Evolutionary conservation across 1,140 invertebrate genomes (phyloP).

Genomic region (Lordiphosa stackelbergi): DNA sequence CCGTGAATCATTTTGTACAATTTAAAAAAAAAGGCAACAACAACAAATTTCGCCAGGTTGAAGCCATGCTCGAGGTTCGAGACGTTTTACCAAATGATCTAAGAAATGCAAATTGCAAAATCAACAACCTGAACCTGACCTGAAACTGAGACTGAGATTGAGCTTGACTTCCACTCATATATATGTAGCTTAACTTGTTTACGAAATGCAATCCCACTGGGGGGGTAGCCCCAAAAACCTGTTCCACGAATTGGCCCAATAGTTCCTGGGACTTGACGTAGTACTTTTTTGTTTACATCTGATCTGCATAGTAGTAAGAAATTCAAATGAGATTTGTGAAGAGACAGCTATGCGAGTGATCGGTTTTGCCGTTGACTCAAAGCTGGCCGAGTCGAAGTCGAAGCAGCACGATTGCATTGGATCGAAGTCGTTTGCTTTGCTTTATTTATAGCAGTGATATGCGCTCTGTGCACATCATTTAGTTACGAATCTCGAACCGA

Average conservation of each 20-base stretch:
- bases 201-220: slow-evolving; percentile 16
- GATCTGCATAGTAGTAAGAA: slow-evolving; percentile 31
- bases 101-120: slow-evolving; percentile 57
- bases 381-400: not conserved
- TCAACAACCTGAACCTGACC: slow-evolving; percentile 19
- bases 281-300: slow-evolving; percentile 43
- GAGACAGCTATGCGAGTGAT: too few relatives aligned
- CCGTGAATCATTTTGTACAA: slow-evolving; percentile 47
- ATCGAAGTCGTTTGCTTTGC: slow-evolving; percentile 26
- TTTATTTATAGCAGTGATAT: slow-evolving; percentile 50
- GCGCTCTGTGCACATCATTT: slow-evolving; percentile 57
- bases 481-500: slow-evolving; percentile 56
- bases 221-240: slow-evolving; percentile 30
- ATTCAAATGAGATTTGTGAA: not conserved
- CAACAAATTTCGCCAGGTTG: slow-evolving; percentile 45
- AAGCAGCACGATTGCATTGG: slow-evolving; percentile 29
- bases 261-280: slow-evolving; percentile 56
- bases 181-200: slow-evolving; percentile 66
- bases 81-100: slow-evolving; percentile 34
- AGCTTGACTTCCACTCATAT: slow-evolving; percentile 27
- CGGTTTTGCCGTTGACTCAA: too few relatives aligned
- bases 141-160: slow-evolving; percentile 8
- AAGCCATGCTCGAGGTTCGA: slow-evolving; percentile 1
- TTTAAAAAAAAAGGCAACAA: slow-evolving; percentile 35
- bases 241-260: slow-evolving; percentile 55